Conservation (phyloP, 1,140 invertebrate genomes). For the Leptopilina boulardi region DNA sequence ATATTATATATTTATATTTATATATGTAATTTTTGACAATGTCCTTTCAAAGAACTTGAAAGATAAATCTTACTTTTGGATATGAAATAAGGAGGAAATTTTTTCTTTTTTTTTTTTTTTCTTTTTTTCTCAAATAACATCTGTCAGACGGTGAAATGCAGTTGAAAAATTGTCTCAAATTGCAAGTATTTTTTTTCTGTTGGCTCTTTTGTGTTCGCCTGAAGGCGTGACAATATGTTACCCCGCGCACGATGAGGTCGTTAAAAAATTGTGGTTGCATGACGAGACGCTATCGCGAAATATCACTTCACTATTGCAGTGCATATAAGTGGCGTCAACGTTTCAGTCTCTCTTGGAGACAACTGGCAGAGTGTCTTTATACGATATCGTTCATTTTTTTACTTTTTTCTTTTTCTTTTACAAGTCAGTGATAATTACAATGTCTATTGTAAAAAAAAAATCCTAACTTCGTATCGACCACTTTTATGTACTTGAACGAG, state of each 20-base stretch:
- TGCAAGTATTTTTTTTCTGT: not conserved
- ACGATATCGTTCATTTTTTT: constrained; percentile 31
- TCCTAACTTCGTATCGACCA: constrained; percentile 54
- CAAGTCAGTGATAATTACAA: constrained; percentile 52
- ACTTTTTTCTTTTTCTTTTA: too few species aligned
- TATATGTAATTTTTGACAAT: too few species aligned
- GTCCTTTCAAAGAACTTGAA: too few species aligned
- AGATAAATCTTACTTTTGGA: not conserved
- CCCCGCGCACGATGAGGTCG: not conserved
- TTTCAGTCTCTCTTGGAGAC: not conserved
- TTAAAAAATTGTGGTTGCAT: constrained; percentile 20
- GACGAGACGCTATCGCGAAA: constrained; percentile 12
- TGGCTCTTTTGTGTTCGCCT: not conserved
- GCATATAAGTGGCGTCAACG: constrained; percentile 10
- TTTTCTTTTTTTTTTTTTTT: not conserved
- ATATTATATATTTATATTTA: too few species aligned
- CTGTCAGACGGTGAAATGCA: not conserved
- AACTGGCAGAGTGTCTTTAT: not conserved
- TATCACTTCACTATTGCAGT: not conserved
- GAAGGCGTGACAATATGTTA: constrained; percentile 14
- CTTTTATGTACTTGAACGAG: constrained; percentile 48
- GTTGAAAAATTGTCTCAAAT: not conserved
- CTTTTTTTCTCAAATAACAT: too few species aligned
- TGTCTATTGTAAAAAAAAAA: constrained; percentile 50
- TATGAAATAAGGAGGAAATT: not conserved